Base-by-base conservation (phyloP, 30 jellyfish, hydroid and myxozoan genomes). In the Chrysaora quinquecirrha region DNA sequence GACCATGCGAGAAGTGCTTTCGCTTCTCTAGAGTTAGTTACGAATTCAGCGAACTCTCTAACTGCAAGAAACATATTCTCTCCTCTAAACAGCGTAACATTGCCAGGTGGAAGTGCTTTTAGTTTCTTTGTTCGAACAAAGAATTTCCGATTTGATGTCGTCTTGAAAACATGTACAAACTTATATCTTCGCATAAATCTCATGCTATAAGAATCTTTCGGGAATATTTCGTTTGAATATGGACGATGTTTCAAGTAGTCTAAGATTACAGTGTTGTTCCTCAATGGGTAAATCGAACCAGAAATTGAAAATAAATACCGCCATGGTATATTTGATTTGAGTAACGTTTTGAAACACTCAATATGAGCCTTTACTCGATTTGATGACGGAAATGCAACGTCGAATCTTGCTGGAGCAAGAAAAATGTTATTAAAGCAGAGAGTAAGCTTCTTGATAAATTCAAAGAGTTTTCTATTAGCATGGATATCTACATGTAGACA, bases 211-310 rank as follows among this genome's bases (percentile, higher is more conserved):
- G 95, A 90, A 20, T 82, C 76, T 11, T 79, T 77, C 52, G 87
- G 66, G 18, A 93, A 14, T 9, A 94, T 78, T 56, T 68, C 81
- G 76, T 78, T 88, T 21, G 65, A 72, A 60, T 94, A 88, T 18
- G 76, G 64, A 35, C 86, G 79, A 30, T 79, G 74, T 68, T 68
- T 75, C 50, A 94, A 73, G 83, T 94, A 94, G 23, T 94, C 94
- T 4, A 71, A 75, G 20, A 94, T 34, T 34, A 70, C 32, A 11
- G 97, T 52, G 47, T 87, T 83, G 80, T 94, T 94, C 2, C 97
- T 84, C 61, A 94, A 65, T 14, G 99, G 99, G 72, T 87, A 94
- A 2, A 89, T 92, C 2, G 99, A 82, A 21, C 97, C 93, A n/a
- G 99, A 96, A 48, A 94, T 30, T 67, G 52, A 79, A 3, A 94